Conservation (phyloP, 2,888 invertebrate genomes). For the Drosophila tripunctata region DNA sequence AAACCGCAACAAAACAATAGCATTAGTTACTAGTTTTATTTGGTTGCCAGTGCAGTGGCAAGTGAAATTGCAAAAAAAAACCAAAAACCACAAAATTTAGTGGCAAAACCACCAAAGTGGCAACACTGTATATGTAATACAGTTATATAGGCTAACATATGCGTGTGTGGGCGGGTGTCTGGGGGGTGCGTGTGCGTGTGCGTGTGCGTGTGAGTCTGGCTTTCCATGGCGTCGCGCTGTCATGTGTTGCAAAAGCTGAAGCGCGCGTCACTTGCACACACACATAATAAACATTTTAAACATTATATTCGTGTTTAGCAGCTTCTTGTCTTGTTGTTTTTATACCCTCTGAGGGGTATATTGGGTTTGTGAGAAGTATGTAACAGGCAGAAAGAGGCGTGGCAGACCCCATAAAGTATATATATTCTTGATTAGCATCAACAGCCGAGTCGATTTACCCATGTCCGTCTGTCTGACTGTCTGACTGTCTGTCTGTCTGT, state of each 20-base stretch:
- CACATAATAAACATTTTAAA: conserved; percentile 79
- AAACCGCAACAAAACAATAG: background rate
- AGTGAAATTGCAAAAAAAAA: background rate
- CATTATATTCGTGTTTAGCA: conserved; percentile 80
- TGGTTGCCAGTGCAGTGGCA: background rate
- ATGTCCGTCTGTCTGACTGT: no score
- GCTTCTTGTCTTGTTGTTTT: conserved; percentile 61
- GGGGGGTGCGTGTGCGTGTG: background rate
- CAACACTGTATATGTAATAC: conserved; percentile 38
- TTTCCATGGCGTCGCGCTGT: conserved; percentile 23
- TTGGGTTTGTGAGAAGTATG: no score
- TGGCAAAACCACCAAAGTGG: background rate
- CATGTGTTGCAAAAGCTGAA: conserved; percentile 27
- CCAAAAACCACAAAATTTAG: background rate
- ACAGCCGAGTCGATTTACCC: no score
- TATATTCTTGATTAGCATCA: no score
- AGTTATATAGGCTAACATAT: conserved; percentile 55
- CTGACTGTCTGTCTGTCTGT: no score
- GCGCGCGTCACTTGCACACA: conserved; percentile 76
- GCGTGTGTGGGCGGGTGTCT: conserved; percentile 4
- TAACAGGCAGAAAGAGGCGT: no score
- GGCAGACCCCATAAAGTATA: no score
- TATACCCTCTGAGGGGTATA: no score
- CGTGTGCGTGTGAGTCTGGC: conserved; percentile 18
- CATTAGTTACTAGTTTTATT: background rate